These are phyloP conservation scores for Auanema sp. DNA, from an alignment of 2,888 invertebrate genomes.

Conservation along the genomic window DNA sequence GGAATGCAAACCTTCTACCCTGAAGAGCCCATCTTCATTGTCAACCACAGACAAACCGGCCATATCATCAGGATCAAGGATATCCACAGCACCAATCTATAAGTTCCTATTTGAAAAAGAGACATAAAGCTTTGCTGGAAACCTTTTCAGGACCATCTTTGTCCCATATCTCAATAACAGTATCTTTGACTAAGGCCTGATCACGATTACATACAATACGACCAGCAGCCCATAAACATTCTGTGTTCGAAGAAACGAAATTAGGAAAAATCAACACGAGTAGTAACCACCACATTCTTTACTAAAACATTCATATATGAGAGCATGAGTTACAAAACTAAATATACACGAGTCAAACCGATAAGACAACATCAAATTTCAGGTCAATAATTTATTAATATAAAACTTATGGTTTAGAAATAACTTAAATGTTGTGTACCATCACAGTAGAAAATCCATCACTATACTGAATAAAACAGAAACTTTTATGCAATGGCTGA, in stretches of 20 bases:
- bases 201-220: slow-evolving; percentile 41
- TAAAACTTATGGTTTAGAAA: slow-evolving; percentile 5
- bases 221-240: slow-evolving; percentile 58
- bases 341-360: neutral
- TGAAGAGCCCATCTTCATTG: slow-evolving; percentile 42
- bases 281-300: slow-evolving; percentile 10
- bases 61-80: slow-evolving; percentile 49
- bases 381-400: slow-evolving; percentile 1
- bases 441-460: too few relatives aligned
- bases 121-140: slow-evolving; percentile 4
- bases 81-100: slow-evolving; percentile 16
- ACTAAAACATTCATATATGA: neutral
- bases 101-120: neutral
- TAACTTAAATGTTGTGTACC: slow-evolving; percentile 1
- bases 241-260: slow-evolving; percentile 33
- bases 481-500: slow-evolving; percentile 38
- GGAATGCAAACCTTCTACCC: slow-evolving; percentile 27
- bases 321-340: neutral
- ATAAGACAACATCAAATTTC: slow-evolving; percentile 10
- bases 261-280: slow-evolving; percentile 9
- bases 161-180: slow-evolving; percentile 54
- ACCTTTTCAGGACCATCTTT: slow-evolving; percentile 45
- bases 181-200: slow-evolving; percentile 33
- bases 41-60: slow-evolving; percentile 49
- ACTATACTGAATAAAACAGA: neutral